Evolutionary conservation across 2,113 vertebrate genomes (phyloP).

Genomic region (Melanerpes aurifrons): DNA sequence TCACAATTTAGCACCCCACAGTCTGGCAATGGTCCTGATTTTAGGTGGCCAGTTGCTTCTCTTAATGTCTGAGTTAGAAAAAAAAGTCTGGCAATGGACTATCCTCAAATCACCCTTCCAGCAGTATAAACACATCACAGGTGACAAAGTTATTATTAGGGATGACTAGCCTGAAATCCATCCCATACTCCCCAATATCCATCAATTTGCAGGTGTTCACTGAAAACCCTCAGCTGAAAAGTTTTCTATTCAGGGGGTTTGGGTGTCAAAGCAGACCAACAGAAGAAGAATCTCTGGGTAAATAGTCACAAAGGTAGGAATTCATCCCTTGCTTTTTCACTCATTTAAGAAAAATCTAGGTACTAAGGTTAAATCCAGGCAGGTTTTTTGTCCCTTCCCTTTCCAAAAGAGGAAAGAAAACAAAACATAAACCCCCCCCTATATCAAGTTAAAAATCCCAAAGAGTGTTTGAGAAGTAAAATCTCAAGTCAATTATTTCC

Average conservation of each 20-base stretch:
- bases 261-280: not conserved
- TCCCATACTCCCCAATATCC: not conserved
- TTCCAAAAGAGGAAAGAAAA: not conserved
- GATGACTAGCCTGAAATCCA: not conserved
- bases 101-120: not conserved
- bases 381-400: not conserved
- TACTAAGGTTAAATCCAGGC: not conserved
- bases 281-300: not conserved
- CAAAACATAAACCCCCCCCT: not conserved
- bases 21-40: not conserved
- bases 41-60: not conserved
- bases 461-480: not conserved
- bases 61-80: not conserved
- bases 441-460: too few species aligned
- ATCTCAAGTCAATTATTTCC: not conserved
- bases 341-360: not conserved
- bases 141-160: not conserved
- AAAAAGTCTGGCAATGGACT: not conserved
- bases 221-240: not conserved
- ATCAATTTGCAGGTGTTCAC: not conserved
- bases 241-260: not conserved
- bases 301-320: not conserved
- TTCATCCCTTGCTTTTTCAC: not conserved
- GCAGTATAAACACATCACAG: not conserved
- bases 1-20: not conserved